A percentile compares a stretch with the other conserved stretches of the same genome.
Evolutionary conservation across 2,888 invertebrate genomes (phyloP).

Genomic region (Lasioglossum marginatum): DNA sequence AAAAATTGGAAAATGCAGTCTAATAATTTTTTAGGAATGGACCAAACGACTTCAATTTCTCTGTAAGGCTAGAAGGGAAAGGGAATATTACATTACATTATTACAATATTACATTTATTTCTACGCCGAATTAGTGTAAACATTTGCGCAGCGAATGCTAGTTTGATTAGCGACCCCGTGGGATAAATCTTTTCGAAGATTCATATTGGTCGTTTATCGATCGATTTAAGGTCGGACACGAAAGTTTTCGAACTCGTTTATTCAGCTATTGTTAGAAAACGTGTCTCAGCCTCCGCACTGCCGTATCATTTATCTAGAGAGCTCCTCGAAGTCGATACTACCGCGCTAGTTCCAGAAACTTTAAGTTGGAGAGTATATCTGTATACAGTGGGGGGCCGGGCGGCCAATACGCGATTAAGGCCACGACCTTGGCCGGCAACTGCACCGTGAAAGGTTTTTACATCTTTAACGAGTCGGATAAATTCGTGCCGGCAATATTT

Average conservation of each 20-base stretch:
- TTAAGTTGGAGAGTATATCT: conserved; percentile 46
- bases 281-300: conserved; percentile 36
- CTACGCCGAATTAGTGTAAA: too few species aligned
- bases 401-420: conserved; percentile 59
- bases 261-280: conserved; percentile 36
- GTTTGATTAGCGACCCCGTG: not conserved
- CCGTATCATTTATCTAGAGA: conserved; percentile 52
- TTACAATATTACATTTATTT: too few species aligned
- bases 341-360: conserved; percentile 53
- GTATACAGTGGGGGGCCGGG: conserved; percentile 44
- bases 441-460: conserved; percentile 35
- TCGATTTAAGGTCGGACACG: not conserved
- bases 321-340: conserved; percentile 42
- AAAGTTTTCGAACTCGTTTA: conserved; percentile 32
- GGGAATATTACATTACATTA: too few species aligned
- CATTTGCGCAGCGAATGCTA: not conserved
- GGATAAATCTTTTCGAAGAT: not conserved
- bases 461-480: conserved; percentile 27
- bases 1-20: too few species aligned
- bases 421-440: conserved; percentile 55
- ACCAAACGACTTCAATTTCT: too few species aligned
- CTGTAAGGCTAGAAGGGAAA: too few species aligned
- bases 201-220: not conserved
- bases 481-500: conserved; percentile 32
- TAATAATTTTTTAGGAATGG: too few species aligned